Base-by-base conservation (phyloP, 2,113 vertebrate genomes). In the Platysternon megacephalum region DNA sequence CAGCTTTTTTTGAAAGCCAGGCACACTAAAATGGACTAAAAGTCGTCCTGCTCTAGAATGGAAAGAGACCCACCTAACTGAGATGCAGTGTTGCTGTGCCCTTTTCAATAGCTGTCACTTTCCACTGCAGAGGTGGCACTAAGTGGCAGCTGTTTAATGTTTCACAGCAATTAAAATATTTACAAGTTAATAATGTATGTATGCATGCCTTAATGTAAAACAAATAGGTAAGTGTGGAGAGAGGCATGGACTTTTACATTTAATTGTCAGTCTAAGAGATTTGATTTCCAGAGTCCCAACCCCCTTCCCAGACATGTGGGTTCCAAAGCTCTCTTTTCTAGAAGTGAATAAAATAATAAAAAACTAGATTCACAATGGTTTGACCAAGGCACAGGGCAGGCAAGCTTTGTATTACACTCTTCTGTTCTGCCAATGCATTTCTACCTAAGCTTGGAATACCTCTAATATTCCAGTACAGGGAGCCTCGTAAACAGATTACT, bases 401-500 rank as follows among this genome's bases (percentile, higher is more conserved):
- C 32, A 51, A 53, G 22, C 4, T 2, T 39, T 42, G 44, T 0
- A 6, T 24, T 2, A 21, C 19, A 8, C 9, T 76, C 79, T 28
- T 39, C 42, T 74, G 61, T 26, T 13, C 22, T 24, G 44, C 22
- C 48, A 29, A n/a, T 0, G 10, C 2, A 13, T 28, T 53, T 52
- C 58, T 19, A 1, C 0, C 7, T 61, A 7, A 49, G 35, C 0
- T 55, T 1, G 16, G 58, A 8, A 5, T 51, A 8, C 1, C 24
- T 65, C 78, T 29, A 48, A 5, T 32, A 68, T 24, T 1, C 49
- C 9, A 49, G 74, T 44, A 26, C 24, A 21, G 52, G 4, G 83
- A 51, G 11, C 8, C 26, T 12, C 1, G 26, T 2, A 48, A 3
- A 29, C 10, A 6, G 11, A 49, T 32, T 0, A 4, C 17, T 5